These are phyloP conservation scores for Characodon lateralis DNA, from an alignment of 2,797 vertebrate species.

Conservation along the genomic window DNA sequence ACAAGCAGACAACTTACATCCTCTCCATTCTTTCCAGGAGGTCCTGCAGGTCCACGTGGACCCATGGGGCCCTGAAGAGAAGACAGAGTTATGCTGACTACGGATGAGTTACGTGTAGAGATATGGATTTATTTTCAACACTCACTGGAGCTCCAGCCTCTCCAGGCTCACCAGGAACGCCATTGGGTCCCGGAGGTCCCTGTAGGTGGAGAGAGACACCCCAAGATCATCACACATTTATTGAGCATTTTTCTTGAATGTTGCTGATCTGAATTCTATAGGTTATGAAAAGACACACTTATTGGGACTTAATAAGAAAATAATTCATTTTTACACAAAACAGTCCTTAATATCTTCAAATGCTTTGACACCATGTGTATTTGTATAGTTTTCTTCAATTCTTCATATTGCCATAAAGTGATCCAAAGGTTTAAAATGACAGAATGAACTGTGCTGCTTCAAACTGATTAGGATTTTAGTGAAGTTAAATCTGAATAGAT, in stretches of 20 bases:
- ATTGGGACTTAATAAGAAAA: not conserved
- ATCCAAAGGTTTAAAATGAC: not conserved
- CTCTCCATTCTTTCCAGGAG: slow-evolving; percentile 98
- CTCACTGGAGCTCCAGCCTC: slow-evolving; percentile 94
- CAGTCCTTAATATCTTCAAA: not conserved
- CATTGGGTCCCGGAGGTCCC: slow-evolving; percentile 98
- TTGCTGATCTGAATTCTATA: not conserved
- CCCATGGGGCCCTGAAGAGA: slow-evolving; percentile 92
- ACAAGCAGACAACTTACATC: slow-evolving; percentile 85
- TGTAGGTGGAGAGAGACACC: slow-evolving; percentile 60
- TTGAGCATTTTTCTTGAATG: not conserved
- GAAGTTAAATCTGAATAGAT: not conserved
- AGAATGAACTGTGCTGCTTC: not conserved
- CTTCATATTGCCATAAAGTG: not conserved
- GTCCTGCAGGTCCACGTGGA: slow-evolving; percentile 91
- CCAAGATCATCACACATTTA: slow-evolving; percentile 11
- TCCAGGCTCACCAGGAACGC: slow-evolving; percentile 95
- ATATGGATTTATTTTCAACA: slow-evolving; percentile 49
- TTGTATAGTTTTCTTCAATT: not conserved
- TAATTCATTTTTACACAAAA: not conserved
- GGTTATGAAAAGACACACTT: not conserved
- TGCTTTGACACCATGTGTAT: not conserved
- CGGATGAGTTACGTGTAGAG: not conserved
- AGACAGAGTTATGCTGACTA: slow-evolving; percentile 23
- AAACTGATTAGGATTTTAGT: not conserved